Conservation (phyloP, 2,888 invertebrate genomes). For the Pristionchus maxplancki region DNA sequence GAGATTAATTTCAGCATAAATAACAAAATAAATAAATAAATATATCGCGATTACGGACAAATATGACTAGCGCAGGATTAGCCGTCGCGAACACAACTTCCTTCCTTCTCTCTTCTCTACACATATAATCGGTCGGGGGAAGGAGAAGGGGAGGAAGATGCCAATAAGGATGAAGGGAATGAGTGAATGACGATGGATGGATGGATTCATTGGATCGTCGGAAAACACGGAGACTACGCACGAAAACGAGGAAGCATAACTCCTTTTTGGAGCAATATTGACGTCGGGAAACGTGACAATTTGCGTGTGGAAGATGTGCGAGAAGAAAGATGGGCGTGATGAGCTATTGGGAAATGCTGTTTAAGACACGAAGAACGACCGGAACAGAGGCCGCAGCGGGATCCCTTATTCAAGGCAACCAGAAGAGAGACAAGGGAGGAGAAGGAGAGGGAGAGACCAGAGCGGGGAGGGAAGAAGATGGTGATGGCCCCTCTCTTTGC, state of each 20-base stretch:
- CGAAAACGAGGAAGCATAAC: neutral
- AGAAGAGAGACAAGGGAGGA: neutral
- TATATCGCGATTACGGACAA: neutral
- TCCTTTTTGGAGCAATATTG: neutral
- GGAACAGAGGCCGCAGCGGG: neutral
- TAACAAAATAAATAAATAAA: neutral
- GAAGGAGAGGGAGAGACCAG: neutral
- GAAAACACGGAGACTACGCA: neutral
- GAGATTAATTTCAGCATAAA: neutral
- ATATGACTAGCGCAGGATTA: neutral
- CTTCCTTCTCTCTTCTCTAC: neutral
- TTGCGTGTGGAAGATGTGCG: neutral
- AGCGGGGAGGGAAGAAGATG: neutral
- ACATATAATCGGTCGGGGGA: neutral
- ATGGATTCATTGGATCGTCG: constrained; percentile 11
- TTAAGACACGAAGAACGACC: neutral
- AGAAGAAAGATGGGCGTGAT: neutral
- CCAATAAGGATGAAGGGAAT: neutral
- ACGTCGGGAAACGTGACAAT: neutral
- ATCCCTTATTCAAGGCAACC: constrained; percentile 3
- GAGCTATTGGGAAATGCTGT: constrained; percentile 1
- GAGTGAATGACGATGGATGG: neutral
- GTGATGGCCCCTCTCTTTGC: constrained; percentile 40
- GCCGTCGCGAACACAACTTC: neutral
- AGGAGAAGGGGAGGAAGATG: neutral